A percentile compares a stretch with the other conserved stretches of the same genome.
Conservation (phyloP, 2,888 invertebrate species). For the Netelia virgata region DNA sequence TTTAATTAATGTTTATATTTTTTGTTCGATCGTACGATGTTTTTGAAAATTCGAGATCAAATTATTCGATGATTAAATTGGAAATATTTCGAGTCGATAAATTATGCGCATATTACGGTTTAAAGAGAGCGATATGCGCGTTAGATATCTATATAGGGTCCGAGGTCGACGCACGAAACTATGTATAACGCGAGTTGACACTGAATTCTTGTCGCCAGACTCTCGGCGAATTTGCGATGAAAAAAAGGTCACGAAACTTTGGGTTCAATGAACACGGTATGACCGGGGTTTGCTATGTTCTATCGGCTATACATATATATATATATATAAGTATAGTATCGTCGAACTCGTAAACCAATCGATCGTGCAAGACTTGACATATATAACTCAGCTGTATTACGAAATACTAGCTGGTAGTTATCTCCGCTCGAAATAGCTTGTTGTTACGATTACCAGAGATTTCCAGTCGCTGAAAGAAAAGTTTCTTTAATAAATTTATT, state of each 20-base stretch:
- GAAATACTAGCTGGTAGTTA: slow-evolving; percentile 18
- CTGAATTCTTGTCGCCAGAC: slow-evolving; percentile 24
- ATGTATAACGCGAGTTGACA: slow-evolving; percentile 26
- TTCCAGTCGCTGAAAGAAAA: background rate
- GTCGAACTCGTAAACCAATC: slow-evolving; percentile 43
- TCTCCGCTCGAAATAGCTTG: slow-evolving; percentile 16
- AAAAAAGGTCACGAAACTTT: slow-evolving; percentile 56
- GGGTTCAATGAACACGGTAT: slow-evolving; percentile 51
- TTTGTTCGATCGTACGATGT: background rate
- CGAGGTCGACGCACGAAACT: slow-evolving; percentile 12
- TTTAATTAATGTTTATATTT: no score
- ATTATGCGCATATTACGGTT: background rate
- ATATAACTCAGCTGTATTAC: slow-evolving; percentile 38
- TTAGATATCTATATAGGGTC: background rate
- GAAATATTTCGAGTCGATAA: background rate
- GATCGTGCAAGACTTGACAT: slow-evolving; percentile 29
- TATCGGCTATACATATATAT: background rate
- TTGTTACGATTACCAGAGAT: slow-evolving; percentile 8
- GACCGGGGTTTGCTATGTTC: background rate
- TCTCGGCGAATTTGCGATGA: slow-evolving; percentile 46
- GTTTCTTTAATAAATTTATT: background rate
- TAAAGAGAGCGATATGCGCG: background rate
- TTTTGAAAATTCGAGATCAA: background rate
- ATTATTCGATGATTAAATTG: no score
- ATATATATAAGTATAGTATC: slow-evolving; percentile 2